Evolutionary conservation across 2,888 invertebrate species (phyloP).

Genomic region (Uropetala carovei): DNA sequence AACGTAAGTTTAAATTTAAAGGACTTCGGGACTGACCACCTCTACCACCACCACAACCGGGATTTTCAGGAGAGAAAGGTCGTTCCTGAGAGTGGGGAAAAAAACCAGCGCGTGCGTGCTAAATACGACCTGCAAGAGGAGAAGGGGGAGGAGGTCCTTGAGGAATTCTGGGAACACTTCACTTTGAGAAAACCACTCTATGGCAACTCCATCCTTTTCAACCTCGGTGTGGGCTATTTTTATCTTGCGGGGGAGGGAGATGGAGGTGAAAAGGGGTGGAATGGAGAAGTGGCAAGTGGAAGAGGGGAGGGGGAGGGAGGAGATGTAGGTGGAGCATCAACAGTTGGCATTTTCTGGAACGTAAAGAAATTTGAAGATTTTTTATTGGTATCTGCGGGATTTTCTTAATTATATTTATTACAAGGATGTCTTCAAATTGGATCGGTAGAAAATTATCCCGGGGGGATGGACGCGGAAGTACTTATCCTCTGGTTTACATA

Average conservation of each 20-base stretch:
- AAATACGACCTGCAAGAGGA: constrained; percentile 1
- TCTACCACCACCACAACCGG: background rate
- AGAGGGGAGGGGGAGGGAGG: background rate
- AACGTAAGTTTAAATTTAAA: background rate
- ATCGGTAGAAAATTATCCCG: too few relatives aligned
- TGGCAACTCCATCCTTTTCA: constrained; percentile 6
- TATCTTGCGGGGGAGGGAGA: background rate
- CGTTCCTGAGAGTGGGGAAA: background rate
- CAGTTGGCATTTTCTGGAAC: background rate
- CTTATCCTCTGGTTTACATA: too few relatives aligned
- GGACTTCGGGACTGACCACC: background rate
- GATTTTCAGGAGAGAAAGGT: background rate
- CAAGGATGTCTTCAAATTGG: too few relatives aligned
- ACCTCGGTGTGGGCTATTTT: background rate
- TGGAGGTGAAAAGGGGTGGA: too few relatives aligned
- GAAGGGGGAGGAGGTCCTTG: constrained; percentile 20
- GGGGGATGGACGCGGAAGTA: too few relatives aligned
- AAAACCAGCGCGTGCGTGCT: background rate
- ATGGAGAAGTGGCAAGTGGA: too few relatives aligned
- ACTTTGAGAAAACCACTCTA: constrained; percentile 32
- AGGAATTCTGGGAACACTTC: constrained; percentile 31
- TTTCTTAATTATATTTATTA: too few relatives aligned
- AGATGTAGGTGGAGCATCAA: background rate
- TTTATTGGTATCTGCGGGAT: background rate
- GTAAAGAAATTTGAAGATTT: background rate